Evolutionary conservation across 2,797 vertebrate species (phyloP).

Genomic region (Trichosurus vulpecula): DNA sequence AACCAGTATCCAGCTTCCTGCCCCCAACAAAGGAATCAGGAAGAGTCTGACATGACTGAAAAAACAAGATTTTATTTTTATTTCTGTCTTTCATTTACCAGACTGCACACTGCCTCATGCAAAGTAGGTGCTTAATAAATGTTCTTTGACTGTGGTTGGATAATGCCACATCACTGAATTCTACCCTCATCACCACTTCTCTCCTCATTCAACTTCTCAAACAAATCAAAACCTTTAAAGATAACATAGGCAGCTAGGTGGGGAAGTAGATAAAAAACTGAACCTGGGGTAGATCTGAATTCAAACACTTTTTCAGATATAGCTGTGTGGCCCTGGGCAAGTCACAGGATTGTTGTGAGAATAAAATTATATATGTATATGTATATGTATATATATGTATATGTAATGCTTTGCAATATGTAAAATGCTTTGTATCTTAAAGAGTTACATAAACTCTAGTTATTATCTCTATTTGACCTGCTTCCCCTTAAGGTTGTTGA

Average conservation of each 20-base stretch:
- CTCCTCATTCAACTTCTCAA: background rate
- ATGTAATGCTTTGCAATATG: background rate
- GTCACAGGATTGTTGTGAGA: background rate
- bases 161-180: background rate
- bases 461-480: background rate
- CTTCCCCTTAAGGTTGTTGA: background rate
- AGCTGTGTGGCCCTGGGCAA: background rate
- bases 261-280: background rate
- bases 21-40: background rate
- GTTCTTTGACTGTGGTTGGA: background rate
- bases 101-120: background rate
- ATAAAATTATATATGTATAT: background rate
- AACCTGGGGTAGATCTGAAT: background rate
- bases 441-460: background rate
- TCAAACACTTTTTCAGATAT: background rate
- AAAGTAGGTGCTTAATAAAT: background rate
- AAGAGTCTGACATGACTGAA: background rate
- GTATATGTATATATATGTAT: background rate
- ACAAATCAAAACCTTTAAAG: background rate
- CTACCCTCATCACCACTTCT: background rate
- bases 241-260: background rate
- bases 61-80: background rate
- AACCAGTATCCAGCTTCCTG: background rate
- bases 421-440: background rate
- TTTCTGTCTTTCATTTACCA: background rate